Base-by-base conservation (phyloP, 1,140 invertebrate genomes). In the Psix sp. region DNA sequence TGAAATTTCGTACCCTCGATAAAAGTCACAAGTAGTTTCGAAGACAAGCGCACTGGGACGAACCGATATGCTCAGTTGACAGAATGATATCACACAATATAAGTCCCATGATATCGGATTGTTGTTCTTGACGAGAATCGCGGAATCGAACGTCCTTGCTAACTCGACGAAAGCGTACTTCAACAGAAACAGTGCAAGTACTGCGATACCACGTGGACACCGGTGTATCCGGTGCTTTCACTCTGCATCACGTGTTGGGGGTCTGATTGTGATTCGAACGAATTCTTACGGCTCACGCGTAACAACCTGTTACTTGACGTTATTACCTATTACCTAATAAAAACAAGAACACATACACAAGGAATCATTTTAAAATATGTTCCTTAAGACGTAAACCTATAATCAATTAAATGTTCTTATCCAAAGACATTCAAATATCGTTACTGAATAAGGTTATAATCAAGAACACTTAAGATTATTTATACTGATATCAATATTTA, bases 201-300 rank as follows among this genome's bases (percentile, higher is more conserved):
- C 16, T 14, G 17, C 14, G 14, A 15, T 51, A 70, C 66, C 66
- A 70, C 66, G 66, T 70, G 66, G 66, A 60, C 16, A 7, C 0
- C 48, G 33, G 33, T 66, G 35, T 48, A 42, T 21, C 65, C 45
- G 45, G 46, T 52, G 48, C 65, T 60, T 70, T 70, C 65, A 70
- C 65, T 70, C 65, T 52, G 38, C 21, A 45, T 46, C 65, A 52
- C 65, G 65, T 48, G 54, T 54, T 36, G 33, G 65, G 65, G 40
- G 29, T 46, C n/a, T 46, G 54, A 59, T 68, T 54, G 29, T 36
- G 42, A 66, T 49, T 42, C 51, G 62, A 67, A 42, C 31, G 46
- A 52, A 68, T 68, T 52, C 65, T 59, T 51, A 59, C 46, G 20
- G 52, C 38, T 49, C 38, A 46, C 15, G 65, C 36, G 54, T 60